A percentile compares a stretch with the other conserved stretches of the same genome.
Conservation (phyloP, 2,797 vertebrate species). For the Cynopterus sphinx region DNA sequence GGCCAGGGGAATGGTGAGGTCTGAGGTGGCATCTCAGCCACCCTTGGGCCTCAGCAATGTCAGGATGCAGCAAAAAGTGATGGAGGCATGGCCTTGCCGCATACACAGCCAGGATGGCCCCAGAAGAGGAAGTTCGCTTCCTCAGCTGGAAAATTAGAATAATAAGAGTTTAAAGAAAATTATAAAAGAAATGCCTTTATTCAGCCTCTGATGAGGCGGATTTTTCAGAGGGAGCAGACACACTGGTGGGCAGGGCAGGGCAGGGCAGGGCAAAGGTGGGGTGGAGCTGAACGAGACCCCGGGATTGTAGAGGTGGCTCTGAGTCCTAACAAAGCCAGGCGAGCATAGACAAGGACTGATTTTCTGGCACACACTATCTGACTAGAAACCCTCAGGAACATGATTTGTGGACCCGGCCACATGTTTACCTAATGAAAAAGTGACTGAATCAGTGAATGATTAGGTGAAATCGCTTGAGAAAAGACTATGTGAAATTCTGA, state of each 20-base stretch:
- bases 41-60: not conserved
- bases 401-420: not conserved
- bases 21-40: not conserved
- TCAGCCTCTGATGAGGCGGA: not conserved
- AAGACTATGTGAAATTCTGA: not conserved
- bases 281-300: too few relatives aligned
- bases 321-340: not conserved
- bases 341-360: not conserved
- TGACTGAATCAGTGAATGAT: not conserved
- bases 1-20: not conserved
- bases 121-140: not conserved
- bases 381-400: not conserved
- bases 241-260: not conserved
- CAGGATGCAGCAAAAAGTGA: too few relatives aligned
- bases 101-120: not conserved
- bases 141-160: not conserved
- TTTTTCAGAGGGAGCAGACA: not conserved
- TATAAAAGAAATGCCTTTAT: not conserved
- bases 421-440: not conserved
- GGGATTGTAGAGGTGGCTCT: not conserved
- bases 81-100: accelerated
- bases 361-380: not conserved
- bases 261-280: not conserved
- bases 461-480: not conserved
- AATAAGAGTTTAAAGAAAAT: not conserved